A percentile compares a stretch with the other conserved stretches of the same genome.
Evolutionary conservation across 2,888 invertebrate species (phyloP).

Genomic region (Conchocele bisecta): DNA sequence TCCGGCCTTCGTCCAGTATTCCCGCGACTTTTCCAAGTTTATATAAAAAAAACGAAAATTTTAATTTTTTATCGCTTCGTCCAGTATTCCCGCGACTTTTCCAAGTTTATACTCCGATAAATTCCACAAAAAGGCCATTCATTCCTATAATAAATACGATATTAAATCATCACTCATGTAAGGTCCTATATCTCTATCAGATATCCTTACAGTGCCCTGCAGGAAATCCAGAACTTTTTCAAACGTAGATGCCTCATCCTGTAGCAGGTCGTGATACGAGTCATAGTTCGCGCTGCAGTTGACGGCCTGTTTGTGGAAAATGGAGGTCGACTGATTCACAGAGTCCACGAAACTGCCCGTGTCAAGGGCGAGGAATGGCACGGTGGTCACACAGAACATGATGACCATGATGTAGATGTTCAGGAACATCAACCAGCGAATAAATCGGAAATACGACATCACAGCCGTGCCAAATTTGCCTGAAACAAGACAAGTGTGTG

Average conservation of each 20-base stretch:
- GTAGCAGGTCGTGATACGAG: slow-evolving; percentile 40
- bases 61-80: too few relatives aligned
- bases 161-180: too few relatives aligned
- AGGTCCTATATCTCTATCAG: too few relatives aligned
- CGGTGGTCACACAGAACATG: slow-evolving; percentile 87
- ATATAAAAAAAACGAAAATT: too few relatives aligned
- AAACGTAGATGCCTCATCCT: slow-evolving; percentile 37
- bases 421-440: slow-evolving; percentile 92
- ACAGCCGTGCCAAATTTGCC: slow-evolving; percentile 83
- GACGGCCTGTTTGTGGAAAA: slow-evolving; percentile 42
- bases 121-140: too few relatives aligned
- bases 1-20: too few relatives aligned
- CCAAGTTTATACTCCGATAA: too few relatives aligned
- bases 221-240: slow-evolving; percentile 72
- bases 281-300: slow-evolving; percentile 65
- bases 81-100: too few relatives aligned
- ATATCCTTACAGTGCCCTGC: slow-evolving; percentile 79
- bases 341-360: slow-evolving; percentile 46
- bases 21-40: too few relatives aligned
- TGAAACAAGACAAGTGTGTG: slow-evolving; percentile 61
- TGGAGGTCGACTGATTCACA: slow-evolving; percentile 35
- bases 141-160: too few relatives aligned
- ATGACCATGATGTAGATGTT: slow-evolving; percentile 89
- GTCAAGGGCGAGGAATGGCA: slow-evolving; percentile 85
- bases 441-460: slow-evolving; percentile 89